Conservation (phyloP, 2,888 invertebrate genomes). For the Nephrotoma flavescens region DNA sequence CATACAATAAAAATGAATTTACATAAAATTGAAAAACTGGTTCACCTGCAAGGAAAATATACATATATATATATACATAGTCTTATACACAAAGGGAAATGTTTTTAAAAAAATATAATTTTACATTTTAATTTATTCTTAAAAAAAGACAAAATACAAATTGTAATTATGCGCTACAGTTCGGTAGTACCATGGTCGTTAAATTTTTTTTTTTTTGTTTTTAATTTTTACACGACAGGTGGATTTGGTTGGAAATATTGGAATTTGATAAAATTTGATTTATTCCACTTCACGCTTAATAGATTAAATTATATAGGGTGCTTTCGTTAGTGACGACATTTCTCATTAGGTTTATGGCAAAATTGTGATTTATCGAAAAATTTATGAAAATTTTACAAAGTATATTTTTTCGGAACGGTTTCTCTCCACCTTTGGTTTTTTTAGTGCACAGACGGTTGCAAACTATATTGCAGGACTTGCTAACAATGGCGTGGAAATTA, state of each 20-base stretch:
- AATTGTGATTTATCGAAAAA: too few relatives aligned
- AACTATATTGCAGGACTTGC: too few relatives aligned
- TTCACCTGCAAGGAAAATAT: background rate
- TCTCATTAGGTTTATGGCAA: too few relatives aligned
- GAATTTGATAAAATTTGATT: background rate
- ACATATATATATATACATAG: background rate
- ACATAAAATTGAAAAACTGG: background rate
- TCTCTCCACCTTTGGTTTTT: too few relatives aligned
- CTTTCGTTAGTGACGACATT: too few relatives aligned
- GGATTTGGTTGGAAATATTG: background rate
- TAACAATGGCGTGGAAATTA: too few relatives aligned
- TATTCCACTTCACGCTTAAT: too few relatives aligned
- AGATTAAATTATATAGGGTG: too few relatives aligned
- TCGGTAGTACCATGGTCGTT: background rate
- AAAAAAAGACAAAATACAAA: background rate
- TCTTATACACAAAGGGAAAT: background rate
- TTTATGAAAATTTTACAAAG: too few relatives aligned
- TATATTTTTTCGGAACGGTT: too few relatives aligned
- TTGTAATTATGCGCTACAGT: background rate
- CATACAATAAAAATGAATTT: background rate
- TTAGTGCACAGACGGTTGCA: too few relatives aligned
- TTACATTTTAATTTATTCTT: background rate
- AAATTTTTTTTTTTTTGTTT: background rate
- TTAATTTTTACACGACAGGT: background rate
- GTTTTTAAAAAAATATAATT: background rate